Conservation (phyloP, 1,140 invertebrate genomes). For the Drosophila oshimai region DNA sequence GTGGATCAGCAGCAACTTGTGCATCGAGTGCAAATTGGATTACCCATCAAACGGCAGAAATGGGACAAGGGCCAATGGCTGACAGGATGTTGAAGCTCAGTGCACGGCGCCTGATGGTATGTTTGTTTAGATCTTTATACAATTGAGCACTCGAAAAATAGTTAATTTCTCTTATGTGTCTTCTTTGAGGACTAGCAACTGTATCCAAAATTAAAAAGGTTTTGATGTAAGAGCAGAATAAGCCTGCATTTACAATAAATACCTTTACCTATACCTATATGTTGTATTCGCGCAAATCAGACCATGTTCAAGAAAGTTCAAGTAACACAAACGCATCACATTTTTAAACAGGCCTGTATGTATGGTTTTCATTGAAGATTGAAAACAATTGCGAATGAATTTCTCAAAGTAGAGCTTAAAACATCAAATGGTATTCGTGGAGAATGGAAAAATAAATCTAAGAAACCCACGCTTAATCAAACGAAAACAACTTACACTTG, state of each 20-base stretch:
- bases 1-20: slow-evolving; percentile 34
- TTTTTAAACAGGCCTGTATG: too few relatives aligned
- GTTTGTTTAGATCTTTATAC: slow-evolving; percentile 5
- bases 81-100: slow-evolving; percentile 57
- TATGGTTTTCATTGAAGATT: too few relatives aligned
- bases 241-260: too few relatives aligned
- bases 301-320: too few relatives aligned
- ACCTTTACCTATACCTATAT: too few relatives aligned
- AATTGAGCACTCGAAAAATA: not conserved
- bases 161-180: not conserved
- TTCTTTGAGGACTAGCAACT: not conserved
- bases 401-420: too few relatives aligned
- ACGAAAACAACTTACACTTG: not conserved
- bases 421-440: too few relatives aligned
- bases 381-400: too few relatives aligned
- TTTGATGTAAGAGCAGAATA: too few relatives aligned
- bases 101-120: slow-evolving; percentile 61
- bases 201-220: not conserved
- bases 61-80: slow-evolving; percentile 20
- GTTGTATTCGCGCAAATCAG: too few relatives aligned
- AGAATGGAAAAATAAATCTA: too few relatives aligned
- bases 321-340: too few relatives aligned
- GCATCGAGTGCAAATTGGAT: slow-evolving; percentile 54
- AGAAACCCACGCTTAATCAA: not conserved
- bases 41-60: slow-evolving; percentile 4